Conservation (phyloP, 2,113 vertebrate species). For the Anhinga rufa region DNA sequence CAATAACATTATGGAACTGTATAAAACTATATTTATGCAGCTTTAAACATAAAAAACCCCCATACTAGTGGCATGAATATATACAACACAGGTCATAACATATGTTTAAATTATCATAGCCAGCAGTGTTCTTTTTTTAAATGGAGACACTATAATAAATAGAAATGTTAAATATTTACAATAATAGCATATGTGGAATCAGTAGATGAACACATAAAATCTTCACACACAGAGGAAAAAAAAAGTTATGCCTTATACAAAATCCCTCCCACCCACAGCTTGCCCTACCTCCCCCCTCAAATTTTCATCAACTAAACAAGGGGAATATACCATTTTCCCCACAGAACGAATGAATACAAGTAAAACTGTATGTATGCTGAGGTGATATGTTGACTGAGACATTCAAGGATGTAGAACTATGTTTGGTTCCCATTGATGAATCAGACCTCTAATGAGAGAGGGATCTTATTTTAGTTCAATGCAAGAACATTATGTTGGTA, state of each 20-base stretch:
- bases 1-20: constrained; percentile 61
- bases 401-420: constrained; percentile 10
- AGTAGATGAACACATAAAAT: constrained; percentile 70
- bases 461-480: constrained; percentile 16
- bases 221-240: constrained; percentile 54
- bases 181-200: constrained; percentile 67
- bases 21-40: constrained; percentile 66
- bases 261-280: neutral
- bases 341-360: constrained; percentile 43
- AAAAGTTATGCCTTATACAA: constrained; percentile 47
- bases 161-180: constrained; percentile 76
- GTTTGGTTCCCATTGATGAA: constrained; percentile 48
- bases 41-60: constrained; percentile 50
- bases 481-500: neutral
- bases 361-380: constrained; percentile 49
- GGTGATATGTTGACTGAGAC: constrained; percentile 55
- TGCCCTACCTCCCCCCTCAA: neutral
- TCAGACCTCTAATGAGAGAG: constrained; percentile 19
- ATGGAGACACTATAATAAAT: constrained; percentile 72
- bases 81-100: constrained; percentile 65
- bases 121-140: constrained; percentile 62
- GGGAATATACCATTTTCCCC: constrained; percentile 45
- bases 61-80: constrained; percentile 69
- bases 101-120: constrained; percentile 59
- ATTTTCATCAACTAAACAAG: constrained; percentile 33